Evolutionary conservation across 2,113 vertebrate species (phyloP), one percentile per base, ranked within the genome.

Genomic region (Todiramphus chloris): DNA sequence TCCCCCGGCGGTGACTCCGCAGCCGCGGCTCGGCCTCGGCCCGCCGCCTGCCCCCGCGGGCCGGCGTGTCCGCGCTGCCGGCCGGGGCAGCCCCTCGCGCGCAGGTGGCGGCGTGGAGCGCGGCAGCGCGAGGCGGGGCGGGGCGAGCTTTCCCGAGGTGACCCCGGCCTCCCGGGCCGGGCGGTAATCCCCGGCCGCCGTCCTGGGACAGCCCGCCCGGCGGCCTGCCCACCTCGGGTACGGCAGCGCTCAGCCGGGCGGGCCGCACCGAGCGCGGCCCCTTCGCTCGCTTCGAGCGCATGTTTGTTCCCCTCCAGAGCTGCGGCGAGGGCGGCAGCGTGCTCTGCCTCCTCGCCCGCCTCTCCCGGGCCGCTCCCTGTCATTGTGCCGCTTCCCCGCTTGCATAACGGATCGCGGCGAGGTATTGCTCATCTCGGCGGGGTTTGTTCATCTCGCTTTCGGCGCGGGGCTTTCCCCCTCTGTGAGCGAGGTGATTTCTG

Each of bases 331-430:
- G 6, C 13, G 56, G 35, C 7, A 33, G 20, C 21, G 11, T 23
- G 20, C 18, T 12, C 24, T 9, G 7, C 39, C 33, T 48, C 27
- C 25, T 9, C 14, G 20, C 6, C 18, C 18, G 6, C 20, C 25
- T 14, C 4, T 8, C 39, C 16, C 35, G 31, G 31, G 6, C 9
- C 12, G 35, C 56, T 50, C 31, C 11, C 72, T 1, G 79, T 58
- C 80, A 0, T 27, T 20, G 58, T 39, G 58, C 20, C 15, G 41
- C 31, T 68, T 50, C 59, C 3, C 76, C 15, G 17, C 24, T 73
- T 66, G 88, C 77, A n/a, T 96, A 96, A 56, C 91, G 94, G 96
- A 20, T 48, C 51, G 37, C 62, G 78, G 85, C 9, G 60, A 53
- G 85, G 82, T 35, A 18, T 83, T 64, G 90, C 92, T 89, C 51